Conservation (phyloP, 2,113 vertebrate species). For the Jacana jacana region DNA sequence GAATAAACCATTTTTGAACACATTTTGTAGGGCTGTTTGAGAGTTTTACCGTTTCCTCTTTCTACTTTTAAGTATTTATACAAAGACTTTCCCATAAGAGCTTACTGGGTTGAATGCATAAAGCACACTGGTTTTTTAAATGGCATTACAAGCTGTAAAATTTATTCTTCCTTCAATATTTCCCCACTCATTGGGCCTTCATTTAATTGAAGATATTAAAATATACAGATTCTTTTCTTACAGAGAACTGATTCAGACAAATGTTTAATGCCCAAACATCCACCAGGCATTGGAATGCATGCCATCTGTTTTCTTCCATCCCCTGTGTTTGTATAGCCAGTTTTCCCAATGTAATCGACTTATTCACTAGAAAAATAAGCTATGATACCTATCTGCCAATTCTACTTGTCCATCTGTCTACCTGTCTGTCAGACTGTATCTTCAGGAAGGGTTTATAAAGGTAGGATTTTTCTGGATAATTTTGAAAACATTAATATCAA, state of each 20-base stretch:
- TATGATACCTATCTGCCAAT: constrained; percentile 13
- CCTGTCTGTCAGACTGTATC: neutral
- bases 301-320: constrained; percentile 45
- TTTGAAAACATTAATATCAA: neutral
- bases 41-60: neutral
- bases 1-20: neutral
- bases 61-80: neutral
- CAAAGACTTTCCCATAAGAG: neutral
- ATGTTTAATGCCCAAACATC: constrained; percentile 21
- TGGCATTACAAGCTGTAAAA: neutral
- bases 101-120: neutral
- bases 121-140: neutral
- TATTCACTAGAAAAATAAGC: constrained; percentile 37
- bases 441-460: neutral
- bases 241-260: neutral
- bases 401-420: constrained; percentile 37
- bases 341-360: constrained; percentile 9
- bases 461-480: neutral
- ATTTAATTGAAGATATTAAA: neutral
- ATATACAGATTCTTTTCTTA: neutral
- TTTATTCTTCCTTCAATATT: neutral
- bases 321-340: constrained; percentile 17
- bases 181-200: neutral
- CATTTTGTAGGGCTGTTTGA: neutral
- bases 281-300: neutral